These are phyloP conservation scores for Catocala sponsa DNA, from an alignment of 2,888 invertebrate genomes.

Conservation along the genomic window DNA sequence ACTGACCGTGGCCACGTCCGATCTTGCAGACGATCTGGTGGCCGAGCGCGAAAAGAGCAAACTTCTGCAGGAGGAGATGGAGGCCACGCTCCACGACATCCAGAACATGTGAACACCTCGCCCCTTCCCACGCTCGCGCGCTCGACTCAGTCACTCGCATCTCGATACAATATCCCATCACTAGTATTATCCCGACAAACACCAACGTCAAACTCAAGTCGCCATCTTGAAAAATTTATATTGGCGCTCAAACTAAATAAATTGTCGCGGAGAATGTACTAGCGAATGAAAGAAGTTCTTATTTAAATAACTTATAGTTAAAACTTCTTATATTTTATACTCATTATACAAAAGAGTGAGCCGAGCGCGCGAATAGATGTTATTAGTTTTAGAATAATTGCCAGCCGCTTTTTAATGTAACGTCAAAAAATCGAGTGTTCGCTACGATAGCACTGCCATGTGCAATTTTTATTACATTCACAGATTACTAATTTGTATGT, in stretches of 20 bases:
- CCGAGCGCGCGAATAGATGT: slow-evolving; percentile 77
- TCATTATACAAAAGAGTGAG: slow-evolving; percentile 54
- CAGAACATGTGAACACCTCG: slow-evolving; percentile 96
- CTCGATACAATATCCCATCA: slow-evolving; percentile 31
- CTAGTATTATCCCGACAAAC: slow-evolving; percentile 45
- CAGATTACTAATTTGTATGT: slow-evolving; percentile 74
- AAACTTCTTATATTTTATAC: slow-evolving; percentile 32
- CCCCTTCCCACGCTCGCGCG: slow-evolving; percentile 58
- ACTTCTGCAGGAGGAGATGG: slow-evolving; percentile 99
- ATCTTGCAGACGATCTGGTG: slow-evolving; percentile 97
- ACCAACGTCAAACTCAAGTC: slow-evolving; percentile 38
- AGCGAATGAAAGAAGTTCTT: slow-evolving; percentile 42
- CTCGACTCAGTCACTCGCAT: slow-evolving; percentile 48
- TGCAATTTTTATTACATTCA: slow-evolving; percentile 80
- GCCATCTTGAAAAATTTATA: slow-evolving; percentile 47
- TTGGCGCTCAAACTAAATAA: slow-evolving; percentile 34
- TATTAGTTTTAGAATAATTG: slow-evolving; percentile 84
- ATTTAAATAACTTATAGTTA: slow-evolving; percentile 39
- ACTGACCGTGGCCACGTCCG: slow-evolving; percentile 82
- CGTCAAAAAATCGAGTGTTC: slow-evolving; percentile 79
- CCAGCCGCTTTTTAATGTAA: slow-evolving; percentile 85
- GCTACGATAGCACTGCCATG: slow-evolving; percentile 86
- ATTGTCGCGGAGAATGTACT: slow-evolving; percentile 31
- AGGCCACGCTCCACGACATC: slow-evolving; percentile 99
- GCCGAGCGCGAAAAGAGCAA: slow-evolving; percentile 98